phyloP scores from a whole-genome alignment of 2,888 invertebrate species.

The Dryocosmus kuriphilus region DNA sequence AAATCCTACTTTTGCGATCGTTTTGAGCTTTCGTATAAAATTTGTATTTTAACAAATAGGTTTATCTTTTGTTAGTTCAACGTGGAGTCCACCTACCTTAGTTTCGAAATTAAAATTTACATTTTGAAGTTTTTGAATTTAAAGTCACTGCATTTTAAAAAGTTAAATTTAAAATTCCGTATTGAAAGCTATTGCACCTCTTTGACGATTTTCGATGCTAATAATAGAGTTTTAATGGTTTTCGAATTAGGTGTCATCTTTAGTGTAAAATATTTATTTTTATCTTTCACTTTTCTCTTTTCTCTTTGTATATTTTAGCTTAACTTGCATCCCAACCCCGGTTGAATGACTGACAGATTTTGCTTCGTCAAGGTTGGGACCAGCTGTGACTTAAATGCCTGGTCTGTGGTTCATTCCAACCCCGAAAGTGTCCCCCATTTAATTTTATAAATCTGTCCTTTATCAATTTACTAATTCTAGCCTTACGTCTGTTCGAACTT shows the following conservation, averaged over 20 bases:
- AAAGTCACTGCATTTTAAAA: too few species aligned
- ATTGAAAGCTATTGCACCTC: too few species aligned
- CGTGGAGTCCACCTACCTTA: too few species aligned
- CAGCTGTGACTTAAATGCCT: constrained; percentile 37
- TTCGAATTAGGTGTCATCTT: not conserved
- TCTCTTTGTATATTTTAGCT: constrained; percentile 15
- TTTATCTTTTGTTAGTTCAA: too few species aligned
- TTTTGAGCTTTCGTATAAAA: too few species aligned
- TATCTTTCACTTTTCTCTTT: not conserved
- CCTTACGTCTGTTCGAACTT: not conserved
- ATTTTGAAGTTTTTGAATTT: too few species aligned
- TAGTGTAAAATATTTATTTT: not conserved
- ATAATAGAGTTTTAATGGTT: not conserved
- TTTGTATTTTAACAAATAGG: too few species aligned
- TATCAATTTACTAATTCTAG: constrained; percentile 34
- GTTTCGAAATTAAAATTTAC: too few species aligned
- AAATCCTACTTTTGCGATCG: too few species aligned
- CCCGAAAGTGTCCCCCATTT: constrained; percentile 25
- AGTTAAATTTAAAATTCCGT: too few species aligned
- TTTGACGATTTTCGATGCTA: too few species aligned
- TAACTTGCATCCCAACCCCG: not conserved
- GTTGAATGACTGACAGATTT: constrained; percentile 29
- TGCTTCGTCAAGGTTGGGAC: constrained; percentile 28
- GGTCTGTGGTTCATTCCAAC: constrained; percentile 27
- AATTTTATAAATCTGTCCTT: constrained; percentile 4